Conservation (phyloP, 2,113 vertebrate species). For the Platanista minor region DNA sequence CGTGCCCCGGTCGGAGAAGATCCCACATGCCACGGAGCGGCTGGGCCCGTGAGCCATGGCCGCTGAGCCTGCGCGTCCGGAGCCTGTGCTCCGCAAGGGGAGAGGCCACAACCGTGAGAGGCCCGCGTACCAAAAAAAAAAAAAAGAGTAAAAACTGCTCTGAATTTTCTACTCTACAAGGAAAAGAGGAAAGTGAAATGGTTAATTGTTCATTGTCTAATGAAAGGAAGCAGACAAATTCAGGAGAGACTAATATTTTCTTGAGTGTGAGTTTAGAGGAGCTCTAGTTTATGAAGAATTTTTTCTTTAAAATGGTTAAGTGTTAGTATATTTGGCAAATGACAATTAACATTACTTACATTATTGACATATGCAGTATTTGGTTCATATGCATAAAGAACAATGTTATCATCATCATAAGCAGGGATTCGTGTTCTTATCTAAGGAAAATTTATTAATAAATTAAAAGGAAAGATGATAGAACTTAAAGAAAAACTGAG, state of each 20-base stretch:
- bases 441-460: constrained; percentile 69
- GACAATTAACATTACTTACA: constrained; percentile 71
- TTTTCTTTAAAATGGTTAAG: constrained; percentile 22
- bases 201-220: not conserved
- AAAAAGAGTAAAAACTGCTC: not conserved
- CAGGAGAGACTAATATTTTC: not conserved
- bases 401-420: constrained; percentile 63
- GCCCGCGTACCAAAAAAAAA: too few relatives aligned
- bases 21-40: too few relatives aligned
- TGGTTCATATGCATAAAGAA: constrained; percentile 77
- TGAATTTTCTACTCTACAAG: not conserved
- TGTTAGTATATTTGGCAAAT: not conserved
- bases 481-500: constrained; percentile 7
- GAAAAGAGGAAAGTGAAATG: not conserved
- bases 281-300: not conserved
- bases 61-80: too few relatives aligned
- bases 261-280: not conserved
- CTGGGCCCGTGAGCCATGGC: too few relatives aligned
- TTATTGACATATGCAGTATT: constrained; percentile 68
- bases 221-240: not conserved
- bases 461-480: constrained; percentile 28
- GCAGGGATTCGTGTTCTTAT: constrained; percentile 61
- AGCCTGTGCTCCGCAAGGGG: too few relatives aligned
- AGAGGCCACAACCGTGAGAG: too few relatives aligned
- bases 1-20: too few relatives aligned